Evolutionary conservation across 37 sponge, comb jelly and placozoan genomes (phyloP).

Genomic region (Haliclona indistincta): DNA sequence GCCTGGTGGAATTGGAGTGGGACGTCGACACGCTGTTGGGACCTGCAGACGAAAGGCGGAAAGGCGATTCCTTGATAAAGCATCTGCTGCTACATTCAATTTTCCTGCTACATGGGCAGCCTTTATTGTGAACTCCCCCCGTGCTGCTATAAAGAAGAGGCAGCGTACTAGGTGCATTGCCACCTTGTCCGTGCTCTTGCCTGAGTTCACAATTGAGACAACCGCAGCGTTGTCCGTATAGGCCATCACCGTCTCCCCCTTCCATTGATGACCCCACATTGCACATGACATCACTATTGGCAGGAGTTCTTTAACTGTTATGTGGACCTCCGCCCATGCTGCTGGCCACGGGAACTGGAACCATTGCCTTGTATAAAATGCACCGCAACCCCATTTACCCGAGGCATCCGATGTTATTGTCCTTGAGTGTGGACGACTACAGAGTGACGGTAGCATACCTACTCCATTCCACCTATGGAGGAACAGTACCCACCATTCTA

Average conservation of each 20-base stretch:
- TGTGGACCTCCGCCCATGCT: neutral
- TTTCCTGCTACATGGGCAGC: constrained; percentile 15
- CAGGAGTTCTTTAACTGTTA: constrained; percentile 42
- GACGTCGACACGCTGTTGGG: neutral
- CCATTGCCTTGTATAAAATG: constrained; percentile 14
- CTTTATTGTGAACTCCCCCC: constrained; percentile 5
- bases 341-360: constrained; percentile 24
- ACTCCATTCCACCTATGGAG: constrained; percentile 37
- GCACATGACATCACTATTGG: constrained; percentile 26
- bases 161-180: constrained; percentile 45
- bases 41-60: constrained; percentile 20
- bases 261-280: constrained; percentile 39
- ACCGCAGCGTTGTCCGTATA: constrained; percentile 26
- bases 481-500: constrained; percentile 35
- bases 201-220: constrained; percentile 28
- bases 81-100: neutral
- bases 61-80: constrained; percentile 35
- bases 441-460: neutral
- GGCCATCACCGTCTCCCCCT: constrained; percentile 7
- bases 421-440: no score
- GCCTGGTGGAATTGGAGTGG: constrained; percentile 4
- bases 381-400: constrained; percentile 12
- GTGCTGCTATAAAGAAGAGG: constrained; percentile 39
- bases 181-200: constrained; percentile 8
- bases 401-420: neutral